A percentile compares a stretch with the other conserved stretches of the same genome.
Evolutionary conservation across 2,113 vertebrate species (phyloP).

Genomic region (Bubo blakistoni): DNA sequence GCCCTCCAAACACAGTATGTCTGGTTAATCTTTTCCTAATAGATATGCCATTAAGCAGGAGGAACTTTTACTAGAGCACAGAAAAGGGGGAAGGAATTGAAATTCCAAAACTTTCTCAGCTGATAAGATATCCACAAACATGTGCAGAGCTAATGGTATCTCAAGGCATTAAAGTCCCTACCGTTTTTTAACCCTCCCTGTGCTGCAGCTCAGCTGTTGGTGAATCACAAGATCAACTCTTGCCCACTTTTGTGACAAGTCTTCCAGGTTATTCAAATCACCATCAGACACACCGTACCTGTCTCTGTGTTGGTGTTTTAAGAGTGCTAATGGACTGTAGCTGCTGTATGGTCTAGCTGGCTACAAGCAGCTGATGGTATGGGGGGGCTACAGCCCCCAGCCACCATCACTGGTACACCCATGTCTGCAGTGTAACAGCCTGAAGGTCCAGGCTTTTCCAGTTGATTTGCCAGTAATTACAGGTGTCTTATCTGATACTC

Average conservation of each 20-base stretch:
- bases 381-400: not conserved
- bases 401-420: accelerated
- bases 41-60: not conserved
- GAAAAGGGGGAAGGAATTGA: not conserved
- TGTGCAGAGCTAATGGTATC: not conserved
- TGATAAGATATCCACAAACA: not conserved
- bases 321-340: not conserved
- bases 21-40: not conserved
- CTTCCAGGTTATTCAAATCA: not conserved
- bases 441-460: not conserved
- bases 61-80: not conserved
- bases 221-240: not conserved
- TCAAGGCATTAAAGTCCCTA: not conserved
- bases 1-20: not conserved
- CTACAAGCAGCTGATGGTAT: not conserved
- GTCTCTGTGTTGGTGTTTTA: not conserved
- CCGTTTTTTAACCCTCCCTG: not conserved
- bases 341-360: not conserved
- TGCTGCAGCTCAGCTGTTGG: not conserved
- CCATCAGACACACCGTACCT: not conserved
- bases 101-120: not conserved
- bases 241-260: not conserved
- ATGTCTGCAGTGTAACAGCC: not conserved
- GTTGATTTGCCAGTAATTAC: not conserved
- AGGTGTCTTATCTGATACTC: not conserved